Evolutionary conservation across 2,888 invertebrate species (phyloP).

Genomic region (Rhimphoctona megacephalus): DNA sequence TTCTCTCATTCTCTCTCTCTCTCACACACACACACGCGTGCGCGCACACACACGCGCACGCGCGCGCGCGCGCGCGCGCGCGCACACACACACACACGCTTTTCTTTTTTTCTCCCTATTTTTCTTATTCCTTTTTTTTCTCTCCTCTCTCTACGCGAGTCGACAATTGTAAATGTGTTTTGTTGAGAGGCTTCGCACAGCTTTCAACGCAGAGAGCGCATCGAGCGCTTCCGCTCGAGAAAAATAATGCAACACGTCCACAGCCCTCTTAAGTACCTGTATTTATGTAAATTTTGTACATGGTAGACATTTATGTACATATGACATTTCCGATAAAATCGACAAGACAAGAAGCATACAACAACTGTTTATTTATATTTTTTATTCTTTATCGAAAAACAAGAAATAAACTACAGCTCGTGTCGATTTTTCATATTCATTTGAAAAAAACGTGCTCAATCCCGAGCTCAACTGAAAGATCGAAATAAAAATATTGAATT

Average conservation of each 20-base stretch:
- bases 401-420: neutral
- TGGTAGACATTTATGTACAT: conserved; percentile 32
- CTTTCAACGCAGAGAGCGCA: conserved; percentile 29
- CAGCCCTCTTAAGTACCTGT: conserved; percentile 39
- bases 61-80: no score
- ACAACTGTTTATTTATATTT: conserved; percentile 9
- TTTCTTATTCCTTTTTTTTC: conserved; percentile 9
- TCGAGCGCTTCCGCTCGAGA: conserved; percentile 61
- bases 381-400: neutral
- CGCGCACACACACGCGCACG: no score
- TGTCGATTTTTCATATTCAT: neutral
- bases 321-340: conserved; percentile 24
- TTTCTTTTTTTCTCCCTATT: neutral
- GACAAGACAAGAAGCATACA: neutral
- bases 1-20: conserved; percentile 13
- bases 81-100: no score
- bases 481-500: neutral
- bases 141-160: conserved; percentile 23
- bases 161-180: conserved; percentile 50
- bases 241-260: conserved; percentile 43
- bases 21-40: neutral
- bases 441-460: neutral
- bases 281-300: no score
- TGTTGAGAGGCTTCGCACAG: conserved; percentile 56
- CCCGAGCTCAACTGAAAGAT: neutral